These are phyloP conservation scores for Corythoichthys haematopterus DNA, from an alignment of 2,113 vertebrate species.

Conservation along the genomic window DNA sequence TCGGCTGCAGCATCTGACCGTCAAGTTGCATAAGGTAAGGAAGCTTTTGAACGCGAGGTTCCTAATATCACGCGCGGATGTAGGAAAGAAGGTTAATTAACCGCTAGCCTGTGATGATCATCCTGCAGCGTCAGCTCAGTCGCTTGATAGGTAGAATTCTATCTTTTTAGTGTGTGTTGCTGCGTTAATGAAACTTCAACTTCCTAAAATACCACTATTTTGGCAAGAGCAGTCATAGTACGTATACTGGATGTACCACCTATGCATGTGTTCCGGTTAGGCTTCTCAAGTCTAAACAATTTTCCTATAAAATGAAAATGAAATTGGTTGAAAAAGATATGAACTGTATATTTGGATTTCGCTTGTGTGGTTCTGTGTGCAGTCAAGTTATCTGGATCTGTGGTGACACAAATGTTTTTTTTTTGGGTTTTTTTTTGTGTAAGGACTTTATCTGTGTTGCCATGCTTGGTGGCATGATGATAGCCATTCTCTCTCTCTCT, in stretches of 20 bases:
- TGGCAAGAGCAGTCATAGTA: neutral
- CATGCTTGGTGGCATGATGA: neutral
- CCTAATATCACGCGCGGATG: neutral
- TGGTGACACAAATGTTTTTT: neutral
- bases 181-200: neutral
- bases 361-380: neutral
- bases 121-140: constrained; percentile 3
- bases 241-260: neutral
- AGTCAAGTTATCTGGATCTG: neutral
- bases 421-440: neutral
- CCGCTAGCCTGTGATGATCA: constrained; percentile 6
- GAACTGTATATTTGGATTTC: neutral
- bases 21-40: constrained; percentile 27
- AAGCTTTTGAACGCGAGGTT: neutral
- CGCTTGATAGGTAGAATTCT: neutral
- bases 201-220: neutral
- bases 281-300: neutral
- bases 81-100: constrained; percentile 2
- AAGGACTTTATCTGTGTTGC: neutral
- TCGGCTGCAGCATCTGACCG: neutral
- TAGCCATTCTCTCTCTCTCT: neutral
- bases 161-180: neutral
- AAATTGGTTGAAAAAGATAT: neutral
- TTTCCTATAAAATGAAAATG: neutral
- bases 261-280: neutral